Base-by-base conservation (phyloP, 2,888 invertebrate genomes). In the Ethmia dodecea region DNA sequence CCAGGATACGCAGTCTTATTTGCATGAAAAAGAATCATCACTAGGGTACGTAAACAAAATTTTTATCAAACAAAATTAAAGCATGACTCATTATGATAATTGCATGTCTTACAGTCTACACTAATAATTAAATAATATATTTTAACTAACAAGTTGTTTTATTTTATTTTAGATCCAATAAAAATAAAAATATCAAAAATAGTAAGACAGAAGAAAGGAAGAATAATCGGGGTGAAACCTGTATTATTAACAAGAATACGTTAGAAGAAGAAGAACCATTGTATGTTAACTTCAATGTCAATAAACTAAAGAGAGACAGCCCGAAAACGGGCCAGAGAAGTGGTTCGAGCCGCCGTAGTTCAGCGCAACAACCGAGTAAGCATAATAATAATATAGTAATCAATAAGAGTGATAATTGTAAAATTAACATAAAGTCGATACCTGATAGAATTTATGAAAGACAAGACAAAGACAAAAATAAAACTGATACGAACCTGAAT, bases 191-290 rank as follows among this genome's bases (percentile, higher is more conserved):
- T n/a, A n/a, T n/a, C 6, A 44, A 56, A 47, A 44, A 36, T 36
- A 36, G 14, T 31, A 46, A 29, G 28, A 35, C 15, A 34, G 37
- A 40, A 9, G 22, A 22, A 22, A 22, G n/a, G n/a, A 22, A 22
- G n/a, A 8, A 22, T 3, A 22, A 22, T 22, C 9, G 9, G n/a
- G n/a, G 8, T 22, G 22, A n/a, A 22, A 22, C 8, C 9, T n/a
- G 38, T 39, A 16, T 10, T n/a, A 3, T 9, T 36, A 39, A 30
- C 16, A 53, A 43, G 36, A 35, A 32, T 18, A 38, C 44, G 33
- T 45, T 46, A 5, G 56, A 57, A 30, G 58, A 33, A 4, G 13
- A 14, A n/a, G 33, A 33, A 5, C 28, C 33, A 14, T 6, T 28
- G 6, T 33, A 33, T 13, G 22, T 28, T 5, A 33, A 33, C 22